Evolutionary conservation across 2,797 vertebrate species (phyloP).

Genomic region (Propithecus deckenii): DNA sequence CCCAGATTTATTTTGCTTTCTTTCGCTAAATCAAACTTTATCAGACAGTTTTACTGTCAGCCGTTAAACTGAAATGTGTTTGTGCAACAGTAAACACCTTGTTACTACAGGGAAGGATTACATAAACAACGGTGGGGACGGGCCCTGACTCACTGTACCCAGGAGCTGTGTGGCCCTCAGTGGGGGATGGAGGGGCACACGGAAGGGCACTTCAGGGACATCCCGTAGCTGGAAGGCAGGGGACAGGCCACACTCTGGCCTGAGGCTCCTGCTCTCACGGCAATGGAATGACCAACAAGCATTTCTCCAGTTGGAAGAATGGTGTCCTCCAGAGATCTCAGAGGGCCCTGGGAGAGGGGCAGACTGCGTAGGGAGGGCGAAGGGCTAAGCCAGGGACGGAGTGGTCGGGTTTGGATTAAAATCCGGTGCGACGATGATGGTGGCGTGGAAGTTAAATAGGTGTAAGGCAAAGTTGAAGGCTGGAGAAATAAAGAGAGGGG

Average conservation of each 20-base stretch:
- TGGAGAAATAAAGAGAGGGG: not conserved
- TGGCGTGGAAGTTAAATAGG: too few relatives aligned
- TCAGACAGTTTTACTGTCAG: slow-evolving; percentile 90
- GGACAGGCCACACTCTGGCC: not conserved
- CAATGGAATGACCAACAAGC: not conserved
- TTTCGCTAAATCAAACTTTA: slow-evolving; percentile 90
- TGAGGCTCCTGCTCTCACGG: not conserved
- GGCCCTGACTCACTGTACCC: slow-evolving; percentile 74
- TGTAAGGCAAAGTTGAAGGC: not conserved
- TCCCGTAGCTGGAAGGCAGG: not conserved
- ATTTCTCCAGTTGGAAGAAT: not conserved
- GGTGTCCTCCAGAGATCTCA: not conserved
- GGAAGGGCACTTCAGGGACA: not conserved
- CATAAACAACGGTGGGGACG: slow-evolving; percentile 85
- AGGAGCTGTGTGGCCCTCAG: not conserved
- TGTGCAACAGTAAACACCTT: slow-evolving; percentile 90
- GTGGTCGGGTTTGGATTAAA: not conserved
- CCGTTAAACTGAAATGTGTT: slow-evolving; percentile 89
- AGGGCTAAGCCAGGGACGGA: not conserved
- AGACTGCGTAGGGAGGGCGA: accelerated
- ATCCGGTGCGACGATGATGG: not conserved
- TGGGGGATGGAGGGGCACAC: not conserved
- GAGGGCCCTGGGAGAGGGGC: not conserved
- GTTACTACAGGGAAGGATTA: slow-evolving; percentile 88
- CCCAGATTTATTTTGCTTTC: slow-evolving; percentile 87